phyloP scores from a whole-genome alignment of 2,113 vertebrate species.

The Dipodomys merriami region DNA sequence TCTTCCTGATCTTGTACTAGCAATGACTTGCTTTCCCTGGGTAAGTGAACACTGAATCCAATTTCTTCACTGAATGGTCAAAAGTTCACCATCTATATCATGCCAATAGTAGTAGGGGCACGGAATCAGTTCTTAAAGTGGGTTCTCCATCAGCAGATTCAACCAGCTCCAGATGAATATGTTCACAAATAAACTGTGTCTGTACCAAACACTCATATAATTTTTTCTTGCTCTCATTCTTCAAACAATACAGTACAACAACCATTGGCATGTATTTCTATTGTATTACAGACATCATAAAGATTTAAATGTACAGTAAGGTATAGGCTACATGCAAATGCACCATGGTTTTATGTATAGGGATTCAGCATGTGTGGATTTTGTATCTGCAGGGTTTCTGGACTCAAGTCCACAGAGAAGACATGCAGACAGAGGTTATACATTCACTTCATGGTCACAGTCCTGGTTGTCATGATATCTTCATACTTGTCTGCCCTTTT shows the following conservation, averaged over 20 bases:
- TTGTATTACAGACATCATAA: too few relatives aligned
- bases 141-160: neutral
- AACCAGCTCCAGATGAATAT: neutral
- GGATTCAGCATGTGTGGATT: neutral
- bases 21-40: neutral
- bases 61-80: neutral
- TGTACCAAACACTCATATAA: neutral
- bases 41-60: neutral
- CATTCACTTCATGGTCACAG: neutral
- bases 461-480: neutral
- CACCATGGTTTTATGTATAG: neutral
- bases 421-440: neutral
- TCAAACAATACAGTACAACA: fast-evolving
- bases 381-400: neutral
- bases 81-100: neutral
- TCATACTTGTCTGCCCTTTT: neutral
- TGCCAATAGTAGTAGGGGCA: neutral
- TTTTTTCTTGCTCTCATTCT: neutral
- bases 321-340: neutral
- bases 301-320: neutral
- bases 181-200: too few relatives aligned
- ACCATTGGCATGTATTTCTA: neutral
- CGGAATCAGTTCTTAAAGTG: neutral
- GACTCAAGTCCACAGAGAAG: neutral
- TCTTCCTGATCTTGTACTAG: neutral